Base-by-base conservation (phyloP, 2,888 invertebrate species). In the Trachelus tabidus region DNA sequence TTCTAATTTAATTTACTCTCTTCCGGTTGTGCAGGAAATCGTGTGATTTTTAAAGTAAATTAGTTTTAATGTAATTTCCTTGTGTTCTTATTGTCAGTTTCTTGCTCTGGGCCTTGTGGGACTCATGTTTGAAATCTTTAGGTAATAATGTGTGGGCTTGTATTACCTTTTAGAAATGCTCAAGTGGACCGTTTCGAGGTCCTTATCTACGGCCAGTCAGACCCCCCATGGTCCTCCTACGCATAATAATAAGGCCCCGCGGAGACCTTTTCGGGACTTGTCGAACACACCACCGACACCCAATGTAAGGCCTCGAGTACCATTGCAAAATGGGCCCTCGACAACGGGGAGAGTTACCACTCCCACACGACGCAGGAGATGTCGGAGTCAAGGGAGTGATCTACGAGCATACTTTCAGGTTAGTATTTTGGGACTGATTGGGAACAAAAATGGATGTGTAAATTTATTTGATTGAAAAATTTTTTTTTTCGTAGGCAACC, bases 121-220 rank as follows among this genome's bases (percentile, higher is more conserved):
- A 40, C 15, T 40, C 15, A 6, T 15, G 15, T 0, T 40, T 40
- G 40, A 40, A 40, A 40, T 15, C 6, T 6, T 40, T 40, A 2
- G 6, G 40, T 40, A 6, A 15, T 37, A 37, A 12, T 37, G 15
- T 15, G 12, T n/a, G 12, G 23, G 23, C 56, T 77, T 34, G 33
- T 34, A 68, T 68, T 15, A 35, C 78, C 69, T 77, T 78, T 75
- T 81, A 90, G 88, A 89, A 80, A 91, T 91, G 91, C 87, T 91
- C 81, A 91, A 91, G 90, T 91, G 91, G 91, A 91, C 91, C 82
- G 91, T 91, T 79, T 91, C 91, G 80, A 91, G 91, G 85, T 90
- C 91, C 71, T 85, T 91, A 85, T 91, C 91, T 78, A 88, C 89
- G 75, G 88, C 87, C 80, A 88, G 87, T 83, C 89, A 91, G 84